These are phyloP conservation scores for Pomatostomus ruficeps DNA, from an alignment of 2,113 vertebrate genomes.

Conservation along the genomic window DNA sequence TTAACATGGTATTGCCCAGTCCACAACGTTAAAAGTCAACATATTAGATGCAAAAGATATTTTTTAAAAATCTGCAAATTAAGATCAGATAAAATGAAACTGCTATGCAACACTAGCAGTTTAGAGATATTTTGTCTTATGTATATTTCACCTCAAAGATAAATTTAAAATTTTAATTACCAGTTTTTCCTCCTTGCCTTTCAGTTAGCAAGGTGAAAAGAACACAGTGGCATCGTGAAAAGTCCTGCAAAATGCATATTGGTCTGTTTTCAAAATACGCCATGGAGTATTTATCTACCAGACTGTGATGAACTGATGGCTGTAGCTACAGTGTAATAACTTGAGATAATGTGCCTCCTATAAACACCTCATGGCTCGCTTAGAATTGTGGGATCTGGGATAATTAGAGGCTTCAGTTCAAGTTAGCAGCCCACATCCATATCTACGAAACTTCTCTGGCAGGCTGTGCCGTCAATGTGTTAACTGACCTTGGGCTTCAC, in stretches of 20 bases:
- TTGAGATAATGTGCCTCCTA: background rate
- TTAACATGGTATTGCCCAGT: background rate
- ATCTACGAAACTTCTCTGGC: background rate
- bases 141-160: background rate
- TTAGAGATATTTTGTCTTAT: background rate
- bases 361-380: background rate
- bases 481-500: background rate
- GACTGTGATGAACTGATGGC: background rate
- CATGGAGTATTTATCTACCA: background rate
- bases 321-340: background rate
- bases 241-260: background rate
- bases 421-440: background rate
- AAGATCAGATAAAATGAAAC: background rate
- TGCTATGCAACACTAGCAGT: background rate
- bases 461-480: background rate
- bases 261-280: background rate
- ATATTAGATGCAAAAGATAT: background rate
- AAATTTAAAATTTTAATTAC: background rate
- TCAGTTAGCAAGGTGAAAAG: background rate
- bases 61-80: background rate
- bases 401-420: background rate
- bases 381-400: background rate
- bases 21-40: background rate
- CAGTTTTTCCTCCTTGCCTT: background rate
- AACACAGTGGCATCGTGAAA: background rate